Percentiles rank a stretch among this genome's conserved stretches.
These are phyloP conservation scores for Myotis davidii DNA, from an alignment of 2,113 vertebrate species.

Conservation along the genomic window DNA sequence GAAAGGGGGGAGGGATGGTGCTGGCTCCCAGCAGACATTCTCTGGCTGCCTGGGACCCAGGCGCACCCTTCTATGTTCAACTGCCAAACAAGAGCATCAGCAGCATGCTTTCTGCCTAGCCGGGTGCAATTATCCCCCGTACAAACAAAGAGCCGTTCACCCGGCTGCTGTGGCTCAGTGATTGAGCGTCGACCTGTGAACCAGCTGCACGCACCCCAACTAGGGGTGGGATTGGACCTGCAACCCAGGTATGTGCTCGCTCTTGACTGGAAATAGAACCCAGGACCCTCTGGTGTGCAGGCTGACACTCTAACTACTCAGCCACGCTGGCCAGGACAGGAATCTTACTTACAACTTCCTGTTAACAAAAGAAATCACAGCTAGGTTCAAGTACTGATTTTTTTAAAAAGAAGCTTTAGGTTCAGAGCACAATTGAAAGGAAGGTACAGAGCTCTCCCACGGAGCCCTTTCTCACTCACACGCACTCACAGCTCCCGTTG, in stretches of 20 bases:
- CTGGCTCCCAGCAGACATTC: background rate
- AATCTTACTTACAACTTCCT: background rate
- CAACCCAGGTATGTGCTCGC: no score
- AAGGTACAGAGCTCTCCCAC: background rate
- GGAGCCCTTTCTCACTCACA: background rate
- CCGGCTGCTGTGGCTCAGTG: no score
- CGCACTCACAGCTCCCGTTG: background rate
- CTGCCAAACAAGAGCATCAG: background rate
- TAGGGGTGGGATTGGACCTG: no score
- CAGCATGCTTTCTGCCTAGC: background rate
- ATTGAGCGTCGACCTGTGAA: no score
- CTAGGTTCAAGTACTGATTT: background rate
- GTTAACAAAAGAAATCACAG: constrained; percentile 33
- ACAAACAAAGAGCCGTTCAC: background rate
- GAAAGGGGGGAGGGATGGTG: background rate
- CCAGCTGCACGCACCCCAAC: no score
- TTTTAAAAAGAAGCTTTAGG: background rate
- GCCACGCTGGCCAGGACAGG: no score
- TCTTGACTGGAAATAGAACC: no score
- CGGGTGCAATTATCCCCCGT: background rate
- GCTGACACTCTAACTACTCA: no score
- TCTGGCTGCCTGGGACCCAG: background rate
- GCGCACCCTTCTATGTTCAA: background rate
- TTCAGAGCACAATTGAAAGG: background rate
- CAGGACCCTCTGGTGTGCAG: no score